Percentiles rank a stretch among this genome's conserved stretches.
Evolutionary conservation across 1,140 invertebrate genomes (phyloP).

Genomic region (Pseudobourletiella spinata): DNA sequence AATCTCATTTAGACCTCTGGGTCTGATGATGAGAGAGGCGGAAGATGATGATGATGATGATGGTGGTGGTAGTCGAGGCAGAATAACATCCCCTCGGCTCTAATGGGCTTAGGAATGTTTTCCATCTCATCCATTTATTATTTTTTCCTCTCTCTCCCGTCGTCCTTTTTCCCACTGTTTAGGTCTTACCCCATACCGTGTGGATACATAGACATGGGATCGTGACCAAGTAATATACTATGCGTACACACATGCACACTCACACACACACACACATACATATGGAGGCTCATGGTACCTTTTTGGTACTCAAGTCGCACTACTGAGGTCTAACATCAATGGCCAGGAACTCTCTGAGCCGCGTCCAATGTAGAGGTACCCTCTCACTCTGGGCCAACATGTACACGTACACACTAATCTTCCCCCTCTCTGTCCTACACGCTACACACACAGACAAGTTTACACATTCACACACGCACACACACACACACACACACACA

Average conservation of each 20-base stretch:
- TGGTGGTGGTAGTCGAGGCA: neutral
- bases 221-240: neutral
- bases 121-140: neutral
- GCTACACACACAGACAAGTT: no score
- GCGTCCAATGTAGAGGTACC: no score
- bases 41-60: no score
- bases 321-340: neutral
- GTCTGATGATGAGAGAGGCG: no score
- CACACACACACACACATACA: neutral
- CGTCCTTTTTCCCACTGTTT: neutral
- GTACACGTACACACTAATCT: no score
- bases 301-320: neutral
- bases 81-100: neutral
- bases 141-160: neutral
- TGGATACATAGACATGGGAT: neutral
- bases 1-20: constrained; percentile 10
- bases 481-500: neutral
- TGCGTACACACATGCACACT: neutral
- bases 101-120: constrained; percentile 5
- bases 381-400: no score
- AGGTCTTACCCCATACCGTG: no score
- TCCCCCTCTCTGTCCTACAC: no score
- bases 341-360: no score
- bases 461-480: no score
- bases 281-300: neutral